Evolutionary conservation across 2,888 invertebrate genomes (phyloP), one percentile per base, ranked within the genome.

Genomic region (Lithophane socia): DNA sequence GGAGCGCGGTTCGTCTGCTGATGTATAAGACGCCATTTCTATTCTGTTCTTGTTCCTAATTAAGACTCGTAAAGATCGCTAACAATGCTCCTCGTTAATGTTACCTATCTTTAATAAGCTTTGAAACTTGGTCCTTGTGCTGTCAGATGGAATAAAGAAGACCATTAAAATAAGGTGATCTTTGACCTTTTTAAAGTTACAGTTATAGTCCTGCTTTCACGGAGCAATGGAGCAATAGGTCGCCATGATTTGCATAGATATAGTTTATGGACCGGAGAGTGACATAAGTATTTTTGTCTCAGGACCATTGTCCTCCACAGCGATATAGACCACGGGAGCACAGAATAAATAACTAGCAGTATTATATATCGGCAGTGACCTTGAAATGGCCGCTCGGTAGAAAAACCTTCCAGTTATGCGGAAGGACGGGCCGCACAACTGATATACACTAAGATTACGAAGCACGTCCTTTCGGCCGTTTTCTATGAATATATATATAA

Each of bases 21-120:
- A 69, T 52, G 61, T 58, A 52, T n/a, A 54, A 58, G 60, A 37
- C 47, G 66, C 54, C 21, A 83, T 83, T 82, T 70, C 42, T 66
- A 73, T 73, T 82, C 64, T 13, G 37, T 37, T 68, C 63, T 77
- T 49, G 47, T 83, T 24, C 64, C 54, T 72, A 72, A 78, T 72
- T 83, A 79, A 60, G 21, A 64, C 64, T 72, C 69, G 37, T 65
- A 65, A 78, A 72, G 21, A 64, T 37, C 42, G 64, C 29, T 60
- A 81, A 72, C 58, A 58, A 68, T 47, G 24, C 21, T 67, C 7
- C 56, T 56, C 16, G 13, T 21, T 44, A 44, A 29, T 29, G 47
- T 47, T 16, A 37, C 49, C 16, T 58, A n/a, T 13, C 7, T 61
- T 54, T n/a, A 21, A 1, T 24, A 60, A 29, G 37, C 24, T 77